phyloP scores from a whole-genome alignment of 2,888 invertebrate genomes.

The Lymantria dispar region DNA sequence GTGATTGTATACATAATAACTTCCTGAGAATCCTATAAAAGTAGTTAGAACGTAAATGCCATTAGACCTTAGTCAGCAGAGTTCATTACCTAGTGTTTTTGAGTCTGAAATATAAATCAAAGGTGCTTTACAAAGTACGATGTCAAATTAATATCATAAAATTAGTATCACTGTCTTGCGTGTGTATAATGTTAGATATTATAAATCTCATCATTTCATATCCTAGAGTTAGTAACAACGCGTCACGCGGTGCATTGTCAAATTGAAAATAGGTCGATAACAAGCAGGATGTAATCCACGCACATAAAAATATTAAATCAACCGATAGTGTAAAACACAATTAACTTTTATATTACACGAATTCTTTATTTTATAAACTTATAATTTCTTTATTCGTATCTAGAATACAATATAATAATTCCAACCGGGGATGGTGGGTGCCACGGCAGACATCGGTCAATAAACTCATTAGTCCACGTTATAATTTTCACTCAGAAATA shows the following conservation, averaged over 20 bases:
- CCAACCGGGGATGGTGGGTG: constrained; percentile 80
- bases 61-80: constrained; percentile 22
- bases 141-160: neutral
- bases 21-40: neutral
- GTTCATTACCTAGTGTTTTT: neutral
- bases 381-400: constrained; percentile 4
- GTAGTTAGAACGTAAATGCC: constrained; percentile 1
- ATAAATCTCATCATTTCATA: neutral
- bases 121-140: constrained; percentile 9
- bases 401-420: constrained; percentile 18
- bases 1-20: no score
- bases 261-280: constrained; percentile 67
- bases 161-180: neutral
- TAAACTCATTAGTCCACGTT: constrained; percentile 78
- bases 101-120: constrained; percentile 1
- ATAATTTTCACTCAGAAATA: constrained; percentile 50
- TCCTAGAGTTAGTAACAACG: constrained; percentile 54
- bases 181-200: neutral
- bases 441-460: constrained; percentile 82
- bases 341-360: neutral
- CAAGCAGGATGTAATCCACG: constrained; percentile 10
- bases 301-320: neutral
- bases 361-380: neutral
- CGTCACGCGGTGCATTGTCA: constrained; percentile 77
- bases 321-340: neutral